Base-by-base conservation (phyloP, 2,113 vertebrate genomes). In the Scomber colias region DNA sequence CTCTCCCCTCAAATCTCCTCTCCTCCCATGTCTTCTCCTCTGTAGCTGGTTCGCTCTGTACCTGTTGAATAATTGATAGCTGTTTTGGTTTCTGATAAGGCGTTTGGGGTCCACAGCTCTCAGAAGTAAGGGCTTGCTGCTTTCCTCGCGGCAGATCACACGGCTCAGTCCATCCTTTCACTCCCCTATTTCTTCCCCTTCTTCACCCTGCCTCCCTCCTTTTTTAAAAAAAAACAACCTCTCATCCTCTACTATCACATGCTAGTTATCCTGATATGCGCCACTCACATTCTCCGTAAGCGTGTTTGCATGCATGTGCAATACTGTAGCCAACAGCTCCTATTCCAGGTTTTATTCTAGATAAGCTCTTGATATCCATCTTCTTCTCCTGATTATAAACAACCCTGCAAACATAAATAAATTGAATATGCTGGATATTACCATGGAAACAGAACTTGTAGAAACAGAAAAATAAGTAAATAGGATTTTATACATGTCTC, bases 381-480 rank as follows among this genome's bases (percentile, higher is more conserved):
- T 85, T 45, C 15, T 31, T 63, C 45, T 82, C 21, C 59, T 70
- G 71, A 81, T 85, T 71, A 78, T 55, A 85, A 79, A 88, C 75
- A 83, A 21, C 35, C 50, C 67, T 50, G 79, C 60, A 71, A 81
- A 88, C 57, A 86, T 69, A 75, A 77, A 85, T 71, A 73, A 56
- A 59, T 72, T 5, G 49, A 63, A 55, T 62, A 71, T 74, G 49
- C 51, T 40, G 60, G 16, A 57, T 62, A 88, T 88, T 86, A 74
- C 78, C 74, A 89, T 83, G 84, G 84, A 90, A 91, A 90, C 82
- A 71, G 75, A 87, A 87, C 19, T 66, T n/a, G 62, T 57, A 62
- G 60, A 79, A 67, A 57, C 15, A 53, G 61, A 59, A 76, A 76
- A 84, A 71, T 13, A 80, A 82, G 67, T 69, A 71, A 84, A 75